Conservation (phyloP, 2,113 vertebrate genomes). For the Lycaon pictus region DNA sequence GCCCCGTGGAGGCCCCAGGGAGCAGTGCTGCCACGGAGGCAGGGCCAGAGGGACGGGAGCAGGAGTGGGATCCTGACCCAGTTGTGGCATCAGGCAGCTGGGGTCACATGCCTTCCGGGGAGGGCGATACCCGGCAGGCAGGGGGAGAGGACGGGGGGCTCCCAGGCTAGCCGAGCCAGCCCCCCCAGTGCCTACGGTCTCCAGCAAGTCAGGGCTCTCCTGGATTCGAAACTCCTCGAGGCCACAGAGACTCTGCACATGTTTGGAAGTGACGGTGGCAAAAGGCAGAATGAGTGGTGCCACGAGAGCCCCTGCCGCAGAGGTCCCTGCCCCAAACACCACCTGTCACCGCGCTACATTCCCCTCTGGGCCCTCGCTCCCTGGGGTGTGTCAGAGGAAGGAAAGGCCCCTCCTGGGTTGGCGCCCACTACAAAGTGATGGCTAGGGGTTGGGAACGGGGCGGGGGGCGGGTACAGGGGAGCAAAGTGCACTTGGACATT, state of each 20-base stretch:
- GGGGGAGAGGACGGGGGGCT: not conserved
- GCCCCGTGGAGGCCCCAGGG: not conserved
- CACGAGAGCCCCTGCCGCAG: not conserved
- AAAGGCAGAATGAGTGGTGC: not conserved
- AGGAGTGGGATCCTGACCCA: not conserved
- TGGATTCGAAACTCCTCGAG: not conserved
- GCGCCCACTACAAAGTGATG: not conserved
- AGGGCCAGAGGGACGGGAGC: not conserved
- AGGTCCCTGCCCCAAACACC: not conserved
- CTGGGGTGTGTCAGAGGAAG: not conserved
- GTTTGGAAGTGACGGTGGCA: not conserved
- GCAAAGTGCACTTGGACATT: not conserved
- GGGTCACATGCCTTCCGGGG: not conserved
- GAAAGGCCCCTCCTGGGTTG: not conserved
- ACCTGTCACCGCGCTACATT: not conserved
- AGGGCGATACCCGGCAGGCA: not conserved
- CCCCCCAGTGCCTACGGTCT: not conserved
- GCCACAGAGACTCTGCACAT: not conserved
- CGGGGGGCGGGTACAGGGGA: not conserved
- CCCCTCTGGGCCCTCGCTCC: not conserved
- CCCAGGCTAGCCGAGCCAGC: not conserved
- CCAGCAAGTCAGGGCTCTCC: not conserved
- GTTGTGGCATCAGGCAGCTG: not conserved
- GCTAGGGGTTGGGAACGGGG: fast-evolving
- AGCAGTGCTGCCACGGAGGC: not conserved